phyloP scores from a whole-genome alignment of 1,140 invertebrate genomes.

The Lethrus apterus region DNA sequence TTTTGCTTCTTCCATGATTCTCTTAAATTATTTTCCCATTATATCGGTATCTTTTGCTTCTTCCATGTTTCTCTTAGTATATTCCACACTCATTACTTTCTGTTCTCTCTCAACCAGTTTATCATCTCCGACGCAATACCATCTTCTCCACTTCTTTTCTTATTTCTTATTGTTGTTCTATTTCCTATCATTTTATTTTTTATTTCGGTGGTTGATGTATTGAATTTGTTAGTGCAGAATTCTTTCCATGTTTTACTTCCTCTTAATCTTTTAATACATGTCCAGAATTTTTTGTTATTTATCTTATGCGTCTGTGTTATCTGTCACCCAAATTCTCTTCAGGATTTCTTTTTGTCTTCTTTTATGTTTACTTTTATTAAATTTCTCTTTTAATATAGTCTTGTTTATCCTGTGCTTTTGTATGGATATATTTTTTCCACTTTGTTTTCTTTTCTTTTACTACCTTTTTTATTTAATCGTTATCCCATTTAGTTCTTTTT shows the following conservation, averaged over 20 bases:
- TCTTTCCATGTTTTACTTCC: slow-evolving; percentile 2
- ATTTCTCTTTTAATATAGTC: slow-evolving; percentile 1
- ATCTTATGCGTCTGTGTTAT: too few relatives aligned
- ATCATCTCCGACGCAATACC: not conserved
- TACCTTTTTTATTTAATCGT: not conserved
- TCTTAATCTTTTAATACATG: slow-evolving; percentile 1
- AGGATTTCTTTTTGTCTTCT: not conserved
- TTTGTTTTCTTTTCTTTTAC: not conserved
- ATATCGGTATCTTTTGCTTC: too few relatives aligned
- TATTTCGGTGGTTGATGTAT: not conserved
- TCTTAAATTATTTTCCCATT: slow-evolving; percentile 4
- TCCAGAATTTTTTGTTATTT: not conserved
- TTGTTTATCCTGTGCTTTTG: not conserved
- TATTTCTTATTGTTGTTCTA: not conserved
- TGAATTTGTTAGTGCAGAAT: not conserved
- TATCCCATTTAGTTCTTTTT: not conserved
- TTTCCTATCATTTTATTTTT: not conserved
- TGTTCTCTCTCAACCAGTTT: not conserved
- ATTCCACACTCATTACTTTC: slow-evolving; percentile 4
- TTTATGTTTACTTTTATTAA: not conserved
- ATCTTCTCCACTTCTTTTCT: not conserved
- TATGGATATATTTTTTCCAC: not conserved
- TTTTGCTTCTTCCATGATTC: not conserved
- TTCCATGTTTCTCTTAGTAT: too few relatives aligned
- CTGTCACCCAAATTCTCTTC: not conserved